Evolutionary conservation across 1,140 invertebrate genomes (phyloP), one percentile per base, ranked within the genome.

Genomic region (Drosophila paulistorum): DNA sequence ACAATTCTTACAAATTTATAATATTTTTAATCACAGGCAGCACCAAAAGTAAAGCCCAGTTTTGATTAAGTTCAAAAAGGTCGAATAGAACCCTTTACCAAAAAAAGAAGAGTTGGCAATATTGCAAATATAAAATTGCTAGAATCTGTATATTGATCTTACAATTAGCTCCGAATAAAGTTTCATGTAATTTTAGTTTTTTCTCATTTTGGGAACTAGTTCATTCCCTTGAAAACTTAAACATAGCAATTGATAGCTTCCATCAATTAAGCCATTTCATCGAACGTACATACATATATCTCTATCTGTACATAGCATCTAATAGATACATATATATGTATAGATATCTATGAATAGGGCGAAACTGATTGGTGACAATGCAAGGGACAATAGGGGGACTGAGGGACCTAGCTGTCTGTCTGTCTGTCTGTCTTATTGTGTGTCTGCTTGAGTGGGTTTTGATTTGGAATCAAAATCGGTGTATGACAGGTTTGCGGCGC

Each of bases 371-470:
- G 2, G 2, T 37, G n/a, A 45, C 57, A 68, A 61, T 41, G 33
- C 37, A 59, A 57, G 65, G 60, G 72, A 55, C 26, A 61, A 33
- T 23, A 30, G 60, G 57, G 65, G 60, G 72, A 55, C 26, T 62
- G 73, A 61, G 39, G 42, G 55, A 39, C 33, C 10, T 9, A 39
- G 2, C 1, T 39, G 2, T 0, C 37, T 39, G 37, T 11, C 37
- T 39, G 37, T 39, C 57, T 23, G 57, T 35, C 64, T 75, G 74
- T 69, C 72, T 76, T 73, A 73, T 65, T 76, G 57, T 35, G 64
- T 75, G 74, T 69, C 72, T 76, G 74, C 74, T 65, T 76, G 65
- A 76, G 74, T 76, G 74, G 54, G 17, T 64, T 68, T 76, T 20
- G 65, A 67, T 41, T 65, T 30, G 41, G 23, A 62, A 30, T 17